Base-by-base conservation (phyloP, 2,797 vertebrate genomes). In the Scolopax rusticola region DNA sequence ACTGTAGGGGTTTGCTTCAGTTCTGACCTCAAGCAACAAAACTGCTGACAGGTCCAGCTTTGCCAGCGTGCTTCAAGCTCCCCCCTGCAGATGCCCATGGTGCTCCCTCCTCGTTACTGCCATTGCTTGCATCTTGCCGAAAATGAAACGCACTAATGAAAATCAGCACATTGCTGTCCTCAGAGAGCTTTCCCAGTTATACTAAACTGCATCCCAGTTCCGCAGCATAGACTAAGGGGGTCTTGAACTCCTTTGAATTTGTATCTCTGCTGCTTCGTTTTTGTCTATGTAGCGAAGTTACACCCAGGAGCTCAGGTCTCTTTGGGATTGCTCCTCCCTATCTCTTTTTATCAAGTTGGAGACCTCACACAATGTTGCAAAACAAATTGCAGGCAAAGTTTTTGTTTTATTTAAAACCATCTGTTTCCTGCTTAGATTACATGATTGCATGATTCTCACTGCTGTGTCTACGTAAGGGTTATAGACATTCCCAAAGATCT, bases 381-480 rank as follows among this genome's bases (percentile, higher is more conserved):
- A 95, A 93, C 59, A 53, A 94, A 93, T 81, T 84, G 28, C 51
- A 76, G 4, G 1, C 14, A 5, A 63, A 79, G 61, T 76, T 95
- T 94, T 93, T 86, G 43, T 90, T 94, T 87, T 78, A 70, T 93
- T 92, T 88, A 91, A 88, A 74, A 84, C 93, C 85, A 93, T 96
- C 93, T 96, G 91, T 88, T 95, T 90, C 59, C 74, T 94, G 50
- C 40, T 91, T 91, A 63, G 51, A 51, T 93, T 91, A 90, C 40
- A 25, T 53, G 84, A 93, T 43, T 93, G 79, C 59, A 38, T 2
- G 3, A 48, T 86, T 92, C 78, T 92, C 40, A 61, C 71, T 89
- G 91, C 89, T 95, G 87, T 90, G 95, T 59, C 69, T 73, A 6
- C 48, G 17, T 59, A 82, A 92, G 70, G 89, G 25, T 91, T 96